phyloP scores from a whole-genome alignment of 2,113 vertebrate genomes.

The Anseranas semipalmata region DNA sequence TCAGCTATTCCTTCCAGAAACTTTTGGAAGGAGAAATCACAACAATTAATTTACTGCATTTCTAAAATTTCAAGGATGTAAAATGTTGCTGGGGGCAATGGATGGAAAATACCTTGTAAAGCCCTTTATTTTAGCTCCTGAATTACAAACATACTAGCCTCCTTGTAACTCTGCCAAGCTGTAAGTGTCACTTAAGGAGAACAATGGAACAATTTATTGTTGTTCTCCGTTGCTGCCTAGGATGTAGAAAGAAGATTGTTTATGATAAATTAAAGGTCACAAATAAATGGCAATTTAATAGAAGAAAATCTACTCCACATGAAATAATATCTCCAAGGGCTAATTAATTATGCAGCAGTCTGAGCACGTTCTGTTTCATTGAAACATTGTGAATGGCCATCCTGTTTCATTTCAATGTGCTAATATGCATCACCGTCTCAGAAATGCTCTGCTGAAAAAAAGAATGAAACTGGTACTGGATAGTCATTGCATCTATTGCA shows the following conservation, averaged over 20 bases:
- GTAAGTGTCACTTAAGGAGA: slow-evolving; percentile 5
- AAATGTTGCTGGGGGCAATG: background rate
- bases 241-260: background rate
- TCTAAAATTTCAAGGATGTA: background rate
- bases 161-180: slow-evolving; percentile 3
- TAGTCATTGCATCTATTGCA: background rate
- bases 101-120: background rate
- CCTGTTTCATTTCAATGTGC: background rate
- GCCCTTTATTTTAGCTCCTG: background rate
- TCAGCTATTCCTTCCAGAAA: background rate
- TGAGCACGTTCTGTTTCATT: background rate
- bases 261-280: slow-evolving; percentile 23
- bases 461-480: background rate
- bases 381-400: background rate
- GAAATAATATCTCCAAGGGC: background rate
- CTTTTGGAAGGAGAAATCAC: background rate
- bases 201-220: background rate
- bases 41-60: background rate
- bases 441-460: background rate
- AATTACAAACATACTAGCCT: background rate
- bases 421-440: background rate
- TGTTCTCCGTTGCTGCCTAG: background rate
- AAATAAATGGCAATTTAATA: slow-evolving; percentile 27
- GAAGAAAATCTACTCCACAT: background rate
- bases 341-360: slow-evolving; percentile 44